Evolutionary conservation across 1,140 invertebrate species (phyloP), one percentile per base, ranked within the genome.

Genomic region (Whitmania pigra): DNA sequence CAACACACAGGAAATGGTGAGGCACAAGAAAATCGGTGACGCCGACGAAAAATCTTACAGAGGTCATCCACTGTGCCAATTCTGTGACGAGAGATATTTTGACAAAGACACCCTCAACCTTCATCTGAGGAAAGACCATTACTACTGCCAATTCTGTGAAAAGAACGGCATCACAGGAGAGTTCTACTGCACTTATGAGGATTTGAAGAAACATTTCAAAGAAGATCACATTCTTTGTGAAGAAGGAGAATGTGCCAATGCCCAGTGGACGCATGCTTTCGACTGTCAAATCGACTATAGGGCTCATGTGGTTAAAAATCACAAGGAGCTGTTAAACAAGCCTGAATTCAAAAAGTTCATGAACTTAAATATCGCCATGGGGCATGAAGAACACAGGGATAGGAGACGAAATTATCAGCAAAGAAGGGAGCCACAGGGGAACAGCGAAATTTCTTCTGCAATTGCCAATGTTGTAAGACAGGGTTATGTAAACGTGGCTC

Each of bases 81-180:
- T 94, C 81, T 97, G 94, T 84, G 90, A 94, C 77, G 84, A 87
- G 31, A 86, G 84, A 69, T 96, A 90, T 79, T 88, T 95, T 85
- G 92, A 94, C 79, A 89, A 87, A 0, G 94, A 97, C 81, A 92
- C 95, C 75, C 82, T 97, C 0, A 94, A 89, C 77, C 86, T 90
- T 3, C 94, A 98, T 84, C 82, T 97, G 72, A 85, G 94, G 25
- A 88, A 90, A 74, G 91, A 94, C 77, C 94, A 98, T 83, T 89
- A 90, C 66, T 96, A 88, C 80, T 97, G 94, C 82, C 93, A 97
- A 78, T 91, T 96, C 78, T 98, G 94, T 81, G 93, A 97, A 83
- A 89, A 91, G 0, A 92, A 95, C 80, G 93, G 92, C 2, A 22
- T 73, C 43, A 84, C 86, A 71, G 89, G 94, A 80, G 87, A 91